Conservation (phyloP, 2,888 invertebrate genomes). For the Rugalucina vietnamica region DNA sequence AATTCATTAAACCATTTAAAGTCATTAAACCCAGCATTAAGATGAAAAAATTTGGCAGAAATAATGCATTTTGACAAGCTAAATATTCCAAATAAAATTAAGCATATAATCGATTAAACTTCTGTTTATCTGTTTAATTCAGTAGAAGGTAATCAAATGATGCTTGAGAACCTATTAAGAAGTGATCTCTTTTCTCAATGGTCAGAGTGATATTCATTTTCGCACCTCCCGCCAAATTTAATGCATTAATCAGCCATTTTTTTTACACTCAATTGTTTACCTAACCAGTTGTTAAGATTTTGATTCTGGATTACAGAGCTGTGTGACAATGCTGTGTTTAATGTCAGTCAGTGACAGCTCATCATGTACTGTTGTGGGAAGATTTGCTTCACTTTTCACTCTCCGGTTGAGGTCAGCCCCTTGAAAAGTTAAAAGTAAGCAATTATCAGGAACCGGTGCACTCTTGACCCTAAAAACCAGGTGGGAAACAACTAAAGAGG, state of each 20-base stretch:
- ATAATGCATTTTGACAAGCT: conserved; percentile 23
- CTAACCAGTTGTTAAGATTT: conserved; percentile 44
- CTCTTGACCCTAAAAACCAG: too few relatives aligned
- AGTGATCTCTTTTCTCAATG: not conserved
- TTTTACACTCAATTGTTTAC: conserved; percentile 50
- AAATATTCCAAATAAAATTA: not conserved
- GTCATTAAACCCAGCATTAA: too few relatives aligned
- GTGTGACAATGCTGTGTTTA: too few relatives aligned
- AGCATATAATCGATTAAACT: conserved; percentile 59
- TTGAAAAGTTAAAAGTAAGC: too few relatives aligned
- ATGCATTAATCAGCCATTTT: conserved; percentile 11
- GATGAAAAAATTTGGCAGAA: not conserved
- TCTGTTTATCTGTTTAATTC: conserved; percentile 51
- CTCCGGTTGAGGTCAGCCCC: too few relatives aligned
- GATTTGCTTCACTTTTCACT: too few relatives aligned
- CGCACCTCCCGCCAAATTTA: conserved; percentile 30
- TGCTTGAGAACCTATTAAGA: conserved; percentile 29
- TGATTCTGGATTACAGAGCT: not conserved
- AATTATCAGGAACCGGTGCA: too few relatives aligned
- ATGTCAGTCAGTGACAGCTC: conserved; percentile 1
- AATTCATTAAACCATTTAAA: not conserved
- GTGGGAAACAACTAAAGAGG: too few relatives aligned
- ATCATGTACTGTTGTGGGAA: too few relatives aligned
- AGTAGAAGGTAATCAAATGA: conserved; percentile 41
- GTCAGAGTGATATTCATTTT: not conserved